phyloP scores from a whole-genome alignment of 2,888 invertebrate genomes.

The Pristionchus fissidentatus region DNA sequence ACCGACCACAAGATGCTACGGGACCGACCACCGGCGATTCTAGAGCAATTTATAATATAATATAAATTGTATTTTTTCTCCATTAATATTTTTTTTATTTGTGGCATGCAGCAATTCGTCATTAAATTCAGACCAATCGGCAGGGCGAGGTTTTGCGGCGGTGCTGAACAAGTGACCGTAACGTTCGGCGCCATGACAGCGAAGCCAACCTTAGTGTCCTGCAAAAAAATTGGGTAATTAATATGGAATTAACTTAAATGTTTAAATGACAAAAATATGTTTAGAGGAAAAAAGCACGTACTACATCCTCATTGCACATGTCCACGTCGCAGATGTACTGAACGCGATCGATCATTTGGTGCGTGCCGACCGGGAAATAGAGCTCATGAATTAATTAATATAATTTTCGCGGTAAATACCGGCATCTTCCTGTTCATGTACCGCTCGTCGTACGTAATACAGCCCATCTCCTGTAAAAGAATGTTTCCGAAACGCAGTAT shows the following conservation, averaged over 20 bases:
- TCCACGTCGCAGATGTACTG: constrained; percentile 77
- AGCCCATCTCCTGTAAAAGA: no score
- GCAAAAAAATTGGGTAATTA: no score
- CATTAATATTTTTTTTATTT: no score
- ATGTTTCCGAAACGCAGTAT: no score
- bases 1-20: no score
- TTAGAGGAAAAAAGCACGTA: constrained; percentile 77
- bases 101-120: constrained; percentile 57
- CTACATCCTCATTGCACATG: constrained; percentile 80
- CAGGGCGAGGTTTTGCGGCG: no score
- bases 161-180: no score
- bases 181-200: no score
- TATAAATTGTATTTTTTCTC: no score
- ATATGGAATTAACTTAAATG: constrained; percentile 24
- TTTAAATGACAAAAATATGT: constrained; percentile 55
- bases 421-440: constrained; percentile 80
- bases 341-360: not conserved
- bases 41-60: no score
- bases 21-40: no score
- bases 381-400: constrained; percentile 77
- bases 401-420: constrained; percentile 79
- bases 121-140: constrained; percentile 61
- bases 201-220: no score
- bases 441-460: constrained; percentile 81
- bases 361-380: not conserved